These are phyloP conservation scores for Plectropomus leopardus DNA, from an alignment of 2,113 vertebrate genomes.

Conservation along the genomic window DNA sequence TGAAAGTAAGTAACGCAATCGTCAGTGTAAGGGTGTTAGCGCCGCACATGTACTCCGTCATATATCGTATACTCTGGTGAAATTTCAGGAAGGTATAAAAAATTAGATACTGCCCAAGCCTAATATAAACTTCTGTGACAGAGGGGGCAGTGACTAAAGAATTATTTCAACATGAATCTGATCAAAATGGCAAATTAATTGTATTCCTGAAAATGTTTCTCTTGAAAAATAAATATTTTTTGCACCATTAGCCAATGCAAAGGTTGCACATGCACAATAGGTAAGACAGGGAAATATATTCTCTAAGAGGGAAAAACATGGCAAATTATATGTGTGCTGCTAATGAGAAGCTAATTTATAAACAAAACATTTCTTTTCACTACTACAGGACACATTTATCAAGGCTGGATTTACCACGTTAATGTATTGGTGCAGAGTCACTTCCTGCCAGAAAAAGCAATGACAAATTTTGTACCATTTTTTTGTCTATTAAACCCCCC, in stretches of 20 bases:
- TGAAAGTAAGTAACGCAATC: too few species aligned
- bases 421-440: not conserved
- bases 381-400: not conserved
- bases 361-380: conserved; percentile 12
- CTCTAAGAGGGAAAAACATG: not conserved
- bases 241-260: conserved; percentile 20
- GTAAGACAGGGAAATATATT: conserved; percentile 6
- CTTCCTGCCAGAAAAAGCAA: conserved; percentile 31
- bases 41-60: too few species aligned
- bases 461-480: conserved; percentile 34
- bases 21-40: too few species aligned
- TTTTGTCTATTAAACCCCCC: conserved; percentile 14
- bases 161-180: not conserved
- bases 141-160: not conserved
- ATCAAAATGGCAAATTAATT: conserved; percentile 8
- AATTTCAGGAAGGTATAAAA: too few species aligned
- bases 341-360: conserved; percentile 23
- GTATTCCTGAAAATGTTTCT: not conserved
- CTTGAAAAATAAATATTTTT: not conserved
- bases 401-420: too few species aligned
- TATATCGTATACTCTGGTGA: too few species aligned
- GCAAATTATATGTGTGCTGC: conserved; percentile 31
- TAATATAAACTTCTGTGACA: too few species aligned
- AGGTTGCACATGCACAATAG: conserved; percentile 43
- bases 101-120: too few species aligned